Percentiles rank a stretch among this genome's conserved stretches.
These are phyloP conservation scores for Aromia moschata DNA, from an alignment of 2,888 invertebrate species.

Conservation along the genomic window DNA sequence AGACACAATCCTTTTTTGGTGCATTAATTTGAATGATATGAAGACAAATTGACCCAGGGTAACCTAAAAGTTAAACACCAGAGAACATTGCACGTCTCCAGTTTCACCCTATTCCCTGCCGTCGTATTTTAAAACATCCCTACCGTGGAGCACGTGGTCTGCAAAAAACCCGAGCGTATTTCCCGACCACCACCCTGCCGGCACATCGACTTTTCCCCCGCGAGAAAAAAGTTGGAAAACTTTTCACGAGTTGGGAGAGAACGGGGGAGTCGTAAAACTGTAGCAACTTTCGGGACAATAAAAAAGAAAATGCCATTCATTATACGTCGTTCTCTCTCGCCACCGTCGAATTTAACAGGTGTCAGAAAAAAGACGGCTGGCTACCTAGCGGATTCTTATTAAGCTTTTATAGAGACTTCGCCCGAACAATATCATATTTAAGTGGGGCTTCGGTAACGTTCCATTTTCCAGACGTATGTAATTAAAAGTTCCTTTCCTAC, in stretches of 20 bases:
- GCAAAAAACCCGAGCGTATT: slow-evolving; percentile 1
- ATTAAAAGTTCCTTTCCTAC: neutral
- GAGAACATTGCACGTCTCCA: neutral
- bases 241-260: slow-evolving; percentile 46
- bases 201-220: slow-evolving; percentile 22
- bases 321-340: slow-evolving; percentile 42
- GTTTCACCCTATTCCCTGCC: neutral
- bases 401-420: slow-evolving; percentile 20
- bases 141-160: slow-evolving; percentile 12
- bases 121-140: neutral
- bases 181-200: slow-evolving; percentile 10
- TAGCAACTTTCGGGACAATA: slow-evolving; percentile 51
- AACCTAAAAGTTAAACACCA: too few relatives aligned
- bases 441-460: slow-evolving; percentile 3
- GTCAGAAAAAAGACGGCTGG: slow-evolving; percentile 38
- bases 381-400: neutral
- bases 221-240: slow-evolving; percentile 50
- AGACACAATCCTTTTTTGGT: too few relatives aligned
- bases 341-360: slow-evolving; percentile 36
- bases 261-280: slow-evolving; percentile 57
- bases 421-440: slow-evolving; percentile 9
- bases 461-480: neutral
- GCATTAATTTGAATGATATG: too few relatives aligned
- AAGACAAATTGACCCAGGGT: too few relatives aligned
- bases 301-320: slow-evolving; percentile 56